Evolutionary conservation across 2,888 invertebrate species (phyloP), one percentile per base, ranked within the genome.

Genomic region (Cerceris rybyensis): DNA sequence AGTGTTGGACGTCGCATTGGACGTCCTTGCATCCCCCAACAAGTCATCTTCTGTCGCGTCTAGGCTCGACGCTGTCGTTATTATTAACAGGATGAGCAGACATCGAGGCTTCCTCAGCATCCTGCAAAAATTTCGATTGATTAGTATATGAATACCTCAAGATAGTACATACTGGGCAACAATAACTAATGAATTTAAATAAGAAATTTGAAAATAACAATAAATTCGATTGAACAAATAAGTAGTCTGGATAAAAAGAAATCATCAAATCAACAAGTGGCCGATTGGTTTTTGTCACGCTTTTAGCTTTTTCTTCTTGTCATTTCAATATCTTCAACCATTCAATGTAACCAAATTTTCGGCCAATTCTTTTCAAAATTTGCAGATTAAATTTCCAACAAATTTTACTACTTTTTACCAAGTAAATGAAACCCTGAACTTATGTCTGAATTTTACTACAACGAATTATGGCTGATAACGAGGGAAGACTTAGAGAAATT

Each of bases 361-460:
- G 63, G 13, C 54, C 39, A 28, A 28, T 28, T 4, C 28, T 28
- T 28, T 28, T 28, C 14, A 13, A n/a, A 14, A 28, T 7, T 57
- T 46, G 55, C 50, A 17, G 52, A n/a, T 0, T 2, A 9, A n/a
- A 7, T 28, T 14, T 42, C 41, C 41, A 6, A 59, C 6, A 43
- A 46, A 49, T 39, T 1, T 11, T 0, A 42, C 9, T 9, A 52
- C 57, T 9, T 7, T 11, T 42, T 60, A 46, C 46, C 41, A 6
- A 49, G 28, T 58, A 17, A 0, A 9, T 16, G 0, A 16, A 43
- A 9, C 13, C n/a, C 43, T 9, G 39, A 41, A 46, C 7, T 42
- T 13, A 91, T 91, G 91, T 88, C 90, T 11, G 60, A 81, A 58
- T 43, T 64, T 60, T 87, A 86, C 76, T 89, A 87, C 58, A 75